A percentile compares a stretch with the other conserved stretches of the same genome.
phyloP scores from a whole-genome alignment of 2,113 vertebrate genomes.

The Petrocephalus zakoni region DNA sequence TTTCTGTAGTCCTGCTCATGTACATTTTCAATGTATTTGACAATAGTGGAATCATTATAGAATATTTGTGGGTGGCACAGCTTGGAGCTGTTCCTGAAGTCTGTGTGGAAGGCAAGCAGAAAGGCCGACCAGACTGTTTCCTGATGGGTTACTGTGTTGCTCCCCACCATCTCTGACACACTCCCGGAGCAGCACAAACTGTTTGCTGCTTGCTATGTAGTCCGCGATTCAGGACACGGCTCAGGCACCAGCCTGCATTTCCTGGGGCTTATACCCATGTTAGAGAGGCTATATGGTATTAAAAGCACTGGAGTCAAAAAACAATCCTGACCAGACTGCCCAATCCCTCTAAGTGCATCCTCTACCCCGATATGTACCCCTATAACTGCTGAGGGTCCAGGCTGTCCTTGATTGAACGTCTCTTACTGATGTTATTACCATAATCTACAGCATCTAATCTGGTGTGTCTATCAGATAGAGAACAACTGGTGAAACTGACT shows the following conservation, averaged over 20 bases:
- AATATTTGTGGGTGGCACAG: not conserved
- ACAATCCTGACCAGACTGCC: not conserved
- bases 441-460: not conserved
- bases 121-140: not conserved
- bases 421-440: not conserved
- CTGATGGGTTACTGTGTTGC: not conserved
- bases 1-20: not conserved
- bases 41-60: not conserved
- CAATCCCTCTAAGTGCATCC: not conserved
- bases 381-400: not conserved
- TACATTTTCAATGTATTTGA: not conserved
- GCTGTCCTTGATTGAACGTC: not conserved
- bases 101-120: not conserved
- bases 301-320: not conserved
- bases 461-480: not conserved
- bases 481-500: not conserved
- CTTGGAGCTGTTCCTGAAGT: not conserved
- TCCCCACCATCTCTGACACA: not conserved
- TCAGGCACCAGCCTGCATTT: not conserved
- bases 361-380: not conserved
- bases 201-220: not conserved
- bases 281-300: not conserved
- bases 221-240: not conserved
- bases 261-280: not conserved
- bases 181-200: not conserved